Percentiles rank a stretch among this genome's conserved stretches.
phyloP scores from a whole-genome alignment of 2,113 vertebrate species.

The Pelvicachromis taeniatus region DNA sequence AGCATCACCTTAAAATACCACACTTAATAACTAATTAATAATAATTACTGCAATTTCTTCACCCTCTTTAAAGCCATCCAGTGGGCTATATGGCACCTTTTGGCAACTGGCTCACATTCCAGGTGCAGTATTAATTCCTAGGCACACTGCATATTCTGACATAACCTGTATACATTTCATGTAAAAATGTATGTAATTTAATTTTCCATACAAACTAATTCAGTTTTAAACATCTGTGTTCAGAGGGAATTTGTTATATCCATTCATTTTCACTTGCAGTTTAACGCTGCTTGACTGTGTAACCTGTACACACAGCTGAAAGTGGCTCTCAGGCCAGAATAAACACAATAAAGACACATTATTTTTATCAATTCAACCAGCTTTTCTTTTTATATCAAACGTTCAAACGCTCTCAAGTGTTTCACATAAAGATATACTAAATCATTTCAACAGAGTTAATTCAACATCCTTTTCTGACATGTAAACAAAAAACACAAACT shows the following conservation, averaged over 20 bases:
- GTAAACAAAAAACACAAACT: conserved; percentile 60
- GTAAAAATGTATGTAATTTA: not conserved
- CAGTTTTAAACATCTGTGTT: not conserved
- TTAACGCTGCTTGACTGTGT: not conserved
- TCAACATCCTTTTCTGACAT: conserved; percentile 31
- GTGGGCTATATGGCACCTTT: not conserved
- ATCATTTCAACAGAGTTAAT: conserved; percentile 28
- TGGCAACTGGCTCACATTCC: not conserved
- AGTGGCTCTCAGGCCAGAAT: not conserved
- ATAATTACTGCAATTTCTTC: not conserved
- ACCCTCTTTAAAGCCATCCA: not conserved
- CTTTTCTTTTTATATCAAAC: conserved; percentile 45
- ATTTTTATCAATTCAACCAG: conserved; percentile 43
- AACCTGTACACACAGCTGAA: not conserved
- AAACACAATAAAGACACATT: not conserved
- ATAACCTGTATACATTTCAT: not conserved
- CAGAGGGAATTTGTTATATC: not conserved
- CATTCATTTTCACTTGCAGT: not conserved
- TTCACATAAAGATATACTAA: conserved; percentile 45
- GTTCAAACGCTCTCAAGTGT: conserved; percentile 33
- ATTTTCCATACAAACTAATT: not conserved
- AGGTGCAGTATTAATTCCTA: not conserved
- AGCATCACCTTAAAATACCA: not conserved
- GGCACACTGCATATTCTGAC: not conserved
- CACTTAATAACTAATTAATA: not conserved